These are phyloP conservation scores for Cetoscarus ocellatus DNA, from an alignment of 2,797 vertebrate species.

Conservation along the genomic window DNA sequence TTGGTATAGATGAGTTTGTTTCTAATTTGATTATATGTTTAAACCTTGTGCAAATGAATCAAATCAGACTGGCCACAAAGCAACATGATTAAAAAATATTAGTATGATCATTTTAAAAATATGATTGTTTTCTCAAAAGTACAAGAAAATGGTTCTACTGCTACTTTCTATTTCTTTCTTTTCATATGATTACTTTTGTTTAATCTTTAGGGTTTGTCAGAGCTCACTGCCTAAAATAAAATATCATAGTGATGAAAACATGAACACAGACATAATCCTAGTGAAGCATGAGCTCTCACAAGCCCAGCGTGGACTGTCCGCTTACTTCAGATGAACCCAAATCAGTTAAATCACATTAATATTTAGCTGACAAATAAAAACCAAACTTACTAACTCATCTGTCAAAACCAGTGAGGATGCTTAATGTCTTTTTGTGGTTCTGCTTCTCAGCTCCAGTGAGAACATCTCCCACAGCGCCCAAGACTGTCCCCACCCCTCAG, in stretches of 20 bases:
- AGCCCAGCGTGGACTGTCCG: background rate
- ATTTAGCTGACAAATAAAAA: background rate
- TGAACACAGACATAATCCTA: background rate
- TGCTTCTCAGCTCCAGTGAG: conserved; percentile 87
- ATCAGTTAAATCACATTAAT: background rate
- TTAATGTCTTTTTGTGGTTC: conserved; percentile 18
- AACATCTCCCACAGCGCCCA: conserved; percentile 93
- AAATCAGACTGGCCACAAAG: too few species aligned
- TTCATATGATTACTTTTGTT: background rate
- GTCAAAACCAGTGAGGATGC: background rate
- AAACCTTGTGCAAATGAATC: too few species aligned
- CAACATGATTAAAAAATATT: too few species aligned
- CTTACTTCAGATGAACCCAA: background rate
- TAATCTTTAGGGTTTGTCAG: background rate
- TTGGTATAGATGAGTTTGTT: too few species aligned
- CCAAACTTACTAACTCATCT: background rate
- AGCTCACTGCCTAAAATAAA: background rate
- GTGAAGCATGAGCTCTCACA: conserved; percentile 1
- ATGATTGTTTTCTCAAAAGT: too few species aligned
- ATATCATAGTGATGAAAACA: background rate
- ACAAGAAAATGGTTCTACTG: background rate
- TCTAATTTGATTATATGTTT: too few species aligned
- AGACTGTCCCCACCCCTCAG: conserved; percentile 85
- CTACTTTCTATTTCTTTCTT: background rate
- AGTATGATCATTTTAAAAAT: too few species aligned